Percentiles rank a stretch among this genome's conserved stretches.
Evolutionary conservation across 2,797 vertebrate species (phyloP).

Genomic region (Danio choprae): DNA sequence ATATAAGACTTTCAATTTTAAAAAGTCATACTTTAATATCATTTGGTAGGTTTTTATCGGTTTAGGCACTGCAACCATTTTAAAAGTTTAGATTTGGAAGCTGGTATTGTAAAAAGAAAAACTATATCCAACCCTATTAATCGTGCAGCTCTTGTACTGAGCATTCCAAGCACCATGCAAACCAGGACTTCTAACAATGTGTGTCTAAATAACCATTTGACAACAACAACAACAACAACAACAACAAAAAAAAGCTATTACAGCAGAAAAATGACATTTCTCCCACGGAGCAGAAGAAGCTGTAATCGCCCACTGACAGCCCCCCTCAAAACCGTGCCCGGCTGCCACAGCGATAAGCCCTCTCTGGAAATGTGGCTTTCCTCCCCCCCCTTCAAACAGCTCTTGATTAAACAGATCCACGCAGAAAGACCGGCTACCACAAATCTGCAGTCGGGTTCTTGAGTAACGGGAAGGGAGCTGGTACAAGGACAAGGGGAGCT

Average conservation of each 20-base stretch:
- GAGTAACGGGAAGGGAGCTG: conserved; percentile 7
- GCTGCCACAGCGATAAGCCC: conserved; percentile 34
- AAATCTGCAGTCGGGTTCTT: conserved; percentile 24
- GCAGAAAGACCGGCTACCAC: conserved; percentile 41
- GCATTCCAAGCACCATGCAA: conserved; percentile 18
- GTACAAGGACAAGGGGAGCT: conserved; percentile 32
- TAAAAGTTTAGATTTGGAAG: no score
- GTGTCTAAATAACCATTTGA: conserved; percentile 2
- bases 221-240: conserved; percentile 5
- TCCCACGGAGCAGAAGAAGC: conserved; percentile 35
- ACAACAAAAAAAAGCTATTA: conserved; percentile 23
- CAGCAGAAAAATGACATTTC: conserved; percentile 40
- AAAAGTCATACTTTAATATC: no score
- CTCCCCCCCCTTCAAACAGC: conserved; percentile 24
- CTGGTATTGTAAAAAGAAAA: no score
- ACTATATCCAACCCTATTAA: no score
- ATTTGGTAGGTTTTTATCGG: no score
- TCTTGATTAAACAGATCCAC: conserved; percentile 47
- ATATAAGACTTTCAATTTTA: no score
- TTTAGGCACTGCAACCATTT: no score
- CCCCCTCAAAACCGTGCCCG: conserved; percentile 13
- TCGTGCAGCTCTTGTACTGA: background rate
- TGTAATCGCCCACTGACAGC: conserved; percentile 38
- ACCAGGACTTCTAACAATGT: conserved; percentile 9
- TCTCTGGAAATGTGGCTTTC: conserved; percentile 28